These are phyloP conservation scores for Sylvilagus floridanus DNA, from an alignment of 2,797 vertebrate genomes.

Conservation along the genomic window DNA sequence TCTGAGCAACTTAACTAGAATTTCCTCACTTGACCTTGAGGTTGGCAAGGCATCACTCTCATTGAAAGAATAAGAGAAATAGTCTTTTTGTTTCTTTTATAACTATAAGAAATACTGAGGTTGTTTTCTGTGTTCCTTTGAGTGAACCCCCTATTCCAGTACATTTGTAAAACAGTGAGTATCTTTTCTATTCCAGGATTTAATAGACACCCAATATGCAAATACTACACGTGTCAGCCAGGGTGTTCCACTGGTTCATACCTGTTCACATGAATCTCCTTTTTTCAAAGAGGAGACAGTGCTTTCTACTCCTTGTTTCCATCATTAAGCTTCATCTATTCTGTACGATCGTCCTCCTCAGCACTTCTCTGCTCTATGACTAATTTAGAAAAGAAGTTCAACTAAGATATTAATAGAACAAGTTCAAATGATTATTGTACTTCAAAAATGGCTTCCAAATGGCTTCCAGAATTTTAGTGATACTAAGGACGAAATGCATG, in stretches of 20 bases:
- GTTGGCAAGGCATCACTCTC: background rate
- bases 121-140: background rate
- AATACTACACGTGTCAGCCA: background rate
- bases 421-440: background rate
- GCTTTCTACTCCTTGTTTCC: background rate
- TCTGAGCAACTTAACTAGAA: background rate
- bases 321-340: background rate
- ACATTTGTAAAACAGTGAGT: background rate
- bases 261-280: background rate
- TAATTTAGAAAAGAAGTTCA: constrained; percentile 14
- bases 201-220: background rate
- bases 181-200: background rate
- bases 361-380: background rate
- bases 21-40: background rate
- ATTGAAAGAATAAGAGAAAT: background rate
- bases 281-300: background rate
- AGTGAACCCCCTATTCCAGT: background rate
- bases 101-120: background rate
- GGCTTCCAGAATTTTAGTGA: background rate
- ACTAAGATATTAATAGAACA: background rate
- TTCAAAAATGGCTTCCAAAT: background rate
- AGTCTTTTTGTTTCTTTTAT: background rate
- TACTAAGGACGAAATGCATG: background rate
- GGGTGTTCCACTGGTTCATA: rapidly evolving
- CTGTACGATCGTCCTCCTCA: background rate